Conservation (phyloP, 2,888 invertebrate genomes). For the Philereme transversata region DNA sequence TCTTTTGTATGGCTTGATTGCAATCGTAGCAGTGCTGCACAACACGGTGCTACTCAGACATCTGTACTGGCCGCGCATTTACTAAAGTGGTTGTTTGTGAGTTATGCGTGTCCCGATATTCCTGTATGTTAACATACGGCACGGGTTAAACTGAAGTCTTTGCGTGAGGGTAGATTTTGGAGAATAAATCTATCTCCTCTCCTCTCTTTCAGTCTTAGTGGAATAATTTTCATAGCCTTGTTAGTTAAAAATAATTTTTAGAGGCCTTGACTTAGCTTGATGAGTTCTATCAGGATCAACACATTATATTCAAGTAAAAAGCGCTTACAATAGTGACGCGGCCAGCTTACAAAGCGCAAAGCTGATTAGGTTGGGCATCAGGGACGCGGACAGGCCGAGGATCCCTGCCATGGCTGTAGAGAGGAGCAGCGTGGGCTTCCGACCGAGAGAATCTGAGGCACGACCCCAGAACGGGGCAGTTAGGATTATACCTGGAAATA, state of each 20-base stretch:
- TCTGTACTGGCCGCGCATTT: no score
- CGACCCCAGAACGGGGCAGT: slow-evolving; percentile 75
- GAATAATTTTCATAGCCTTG: no score
- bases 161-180: no score
- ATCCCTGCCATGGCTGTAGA: slow-evolving; percentile 57
- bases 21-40: slow-evolving; percentile 5
- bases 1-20: slow-evolving; percentile 4
- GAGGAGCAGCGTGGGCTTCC: slow-evolving; percentile 64
- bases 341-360: slow-evolving; percentile 66
- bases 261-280: no score
- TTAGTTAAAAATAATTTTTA: no score
- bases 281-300: no score
- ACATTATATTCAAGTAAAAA: background rate
- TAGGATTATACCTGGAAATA: slow-evolving; percentile 65
- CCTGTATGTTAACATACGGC: no score
- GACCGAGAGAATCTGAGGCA: slow-evolving; percentile 64
- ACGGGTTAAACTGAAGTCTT: no score
- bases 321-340: slow-evolving; percentile 72
- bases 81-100: no score
- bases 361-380: slow-evolving; percentile 62
- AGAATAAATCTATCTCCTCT: no score
- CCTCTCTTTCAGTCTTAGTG: no score
- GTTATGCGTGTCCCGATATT: no score
- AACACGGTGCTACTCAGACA: background rate
- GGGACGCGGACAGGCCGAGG: slow-evolving; percentile 58